A percentile compares a stretch with the other conserved stretches of the same genome.
Evolutionary conservation across 1,140 invertebrate species (phyloP).

Genomic region (Drosophila nasuta): DNA sequence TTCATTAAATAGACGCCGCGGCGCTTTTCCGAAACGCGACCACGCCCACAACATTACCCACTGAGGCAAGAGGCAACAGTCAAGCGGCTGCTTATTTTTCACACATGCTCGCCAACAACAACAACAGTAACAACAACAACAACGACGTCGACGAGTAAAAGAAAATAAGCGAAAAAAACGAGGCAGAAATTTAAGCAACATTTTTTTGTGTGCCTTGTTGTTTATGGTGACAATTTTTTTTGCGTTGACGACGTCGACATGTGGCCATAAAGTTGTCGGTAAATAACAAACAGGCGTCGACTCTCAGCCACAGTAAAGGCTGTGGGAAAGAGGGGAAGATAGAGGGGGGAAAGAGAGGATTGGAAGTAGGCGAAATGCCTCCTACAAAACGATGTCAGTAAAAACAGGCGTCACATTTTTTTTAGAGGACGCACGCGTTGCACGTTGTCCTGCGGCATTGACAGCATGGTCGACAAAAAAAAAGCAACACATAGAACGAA

Average conservation of each 20-base stretch:
- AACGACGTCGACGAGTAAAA: slow-evolving; percentile 35
- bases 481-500: not conserved
- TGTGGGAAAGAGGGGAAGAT: not conserved
- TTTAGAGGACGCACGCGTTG: slow-evolving; percentile 12
- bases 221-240: slow-evolving; percentile 79
- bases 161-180: slow-evolving; percentile 31
- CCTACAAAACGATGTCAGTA: slow-evolving; percentile 32
- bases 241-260: slow-evolving; percentile 63
- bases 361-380: slow-evolving; percentile 17
- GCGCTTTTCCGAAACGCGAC: slow-evolving; percentile 63
- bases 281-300: slow-evolving; percentile 76
- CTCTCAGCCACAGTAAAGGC: not conserved
- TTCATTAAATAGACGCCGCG: slow-evolving; percentile 79
- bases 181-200: slow-evolving; percentile 70
- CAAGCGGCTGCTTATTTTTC: slow-evolving; percentile 70
- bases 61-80: slow-evolving; percentile 15
- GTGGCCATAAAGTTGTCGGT: slow-evolving; percentile 80
- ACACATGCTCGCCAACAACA: slow-evolving; percentile 72
- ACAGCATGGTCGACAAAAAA: not conserved
- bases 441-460: slow-evolving; percentile 18
- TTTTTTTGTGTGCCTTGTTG: slow-evolving; percentile 53
- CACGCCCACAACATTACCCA: slow-evolving; percentile 70
- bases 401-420: slow-evolving; percentile 35
- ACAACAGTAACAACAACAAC: not conserved
- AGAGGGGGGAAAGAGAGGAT: not conserved